Base-by-base conservation (phyloP, 2,888 invertebrate genomes). In the Leucania comma region DNA sequence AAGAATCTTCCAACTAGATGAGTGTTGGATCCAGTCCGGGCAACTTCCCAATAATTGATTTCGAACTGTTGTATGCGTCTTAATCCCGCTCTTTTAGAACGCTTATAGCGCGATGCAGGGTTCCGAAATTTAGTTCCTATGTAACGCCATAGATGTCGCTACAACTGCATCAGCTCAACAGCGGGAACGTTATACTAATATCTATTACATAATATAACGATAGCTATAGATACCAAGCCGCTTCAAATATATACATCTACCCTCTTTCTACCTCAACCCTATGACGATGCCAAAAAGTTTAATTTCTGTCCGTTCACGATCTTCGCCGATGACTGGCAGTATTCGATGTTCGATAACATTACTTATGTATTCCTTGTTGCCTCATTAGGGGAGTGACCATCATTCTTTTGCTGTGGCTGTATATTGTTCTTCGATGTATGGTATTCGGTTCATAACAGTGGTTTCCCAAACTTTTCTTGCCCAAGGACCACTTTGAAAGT, bases 211-310 rank as follows among this genome's bases (percentile, higher is more conserved):
- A 56, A 32, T n/a, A 56, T 53, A 26, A 1, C 5, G 14, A 10
- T 54, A 29, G 54, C 32, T 56, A 56, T 6, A 57, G 22, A 57
- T 35, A 57, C 35, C 14, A 14, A 22, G 2, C 57, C 22, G 14
- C 35, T 57, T 20, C 56, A 48, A 48, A 62, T 62, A 22, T 62
- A 22, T 35, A 22, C 35, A 70, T 53, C 32, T 24, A 42, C 72
- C 69, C 72, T 51, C 70, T 51, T 53, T 50, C 35, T 35, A 8
- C 42, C 26, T 42, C 65, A 46, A 67, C 38, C 72, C 63, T 69
- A 69, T 85, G 86, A 85, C 82, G 70, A 9, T 29, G 84, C 76
- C 59, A 64, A 75, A 85, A 85, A 83, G 76, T 84, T 85, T 75
- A 83, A 83, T 83, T 80, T 78, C 73, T 78, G 79, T 81, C 61